These are phyloP conservation scores for Myiopsitta monachus DNA, from an alignment of 2,113 vertebrate species.

Conservation along the genomic window DNA sequence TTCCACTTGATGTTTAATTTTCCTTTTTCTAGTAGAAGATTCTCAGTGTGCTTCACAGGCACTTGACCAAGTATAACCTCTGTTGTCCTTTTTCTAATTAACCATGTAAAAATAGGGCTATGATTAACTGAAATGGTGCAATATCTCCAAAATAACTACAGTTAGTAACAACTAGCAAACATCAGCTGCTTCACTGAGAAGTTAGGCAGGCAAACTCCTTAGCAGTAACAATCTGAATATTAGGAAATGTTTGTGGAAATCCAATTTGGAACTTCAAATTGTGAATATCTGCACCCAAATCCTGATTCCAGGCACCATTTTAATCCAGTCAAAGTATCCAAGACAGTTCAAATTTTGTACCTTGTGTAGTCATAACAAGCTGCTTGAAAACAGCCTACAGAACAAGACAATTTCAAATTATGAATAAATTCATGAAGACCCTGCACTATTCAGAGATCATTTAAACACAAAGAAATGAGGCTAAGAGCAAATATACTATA, in stretches of 20 bases:
- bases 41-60: neutral
- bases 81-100: neutral
- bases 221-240: neutral
- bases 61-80: neutral
- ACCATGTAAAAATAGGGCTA: neutral
- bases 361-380: neutral
- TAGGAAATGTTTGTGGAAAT: neutral
- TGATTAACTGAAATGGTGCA: neutral
- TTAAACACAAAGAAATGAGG: neutral
- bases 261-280: neutral
- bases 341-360: neutral
- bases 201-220: neutral
- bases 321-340: neutral
- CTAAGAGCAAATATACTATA: neutral
- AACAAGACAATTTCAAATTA: neutral
- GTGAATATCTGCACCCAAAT: neutral
- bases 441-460: neutral
- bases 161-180: neutral
- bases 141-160: neutral
- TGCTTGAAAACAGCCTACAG: neutral
- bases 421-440: neutral
- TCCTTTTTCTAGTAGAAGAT: constrained; percentile 33
- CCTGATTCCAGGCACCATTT: neutral
- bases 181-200: neutral
- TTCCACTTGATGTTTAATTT: constrained; percentile 44